Percentiles rank a stretch among this genome's conserved stretches.
Evolutionary conservation across 2,113 vertebrate species (phyloP).

Genomic region (Scatophagus argus): DNA sequence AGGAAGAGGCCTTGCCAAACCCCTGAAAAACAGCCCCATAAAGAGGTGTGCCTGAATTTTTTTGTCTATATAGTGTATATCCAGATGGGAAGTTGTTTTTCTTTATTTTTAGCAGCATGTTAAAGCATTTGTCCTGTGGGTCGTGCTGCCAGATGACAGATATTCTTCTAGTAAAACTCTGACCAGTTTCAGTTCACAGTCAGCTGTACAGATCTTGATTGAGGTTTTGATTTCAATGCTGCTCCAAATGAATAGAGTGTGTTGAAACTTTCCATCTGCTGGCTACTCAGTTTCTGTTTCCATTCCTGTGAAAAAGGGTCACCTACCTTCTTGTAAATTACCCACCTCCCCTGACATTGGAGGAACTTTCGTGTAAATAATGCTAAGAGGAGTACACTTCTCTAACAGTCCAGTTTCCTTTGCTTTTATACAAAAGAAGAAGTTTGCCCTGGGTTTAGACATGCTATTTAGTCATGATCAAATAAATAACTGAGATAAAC

Average conservation of each 20-base stretch:
- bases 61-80: too few species aligned
- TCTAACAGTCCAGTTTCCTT: too few species aligned
- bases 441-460: too few species aligned
- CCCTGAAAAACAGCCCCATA: too few species aligned
- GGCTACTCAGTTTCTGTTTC: neutral
- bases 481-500: neutral
- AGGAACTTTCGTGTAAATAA: too few species aligned
- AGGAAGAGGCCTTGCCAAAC: too few species aligned
- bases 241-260: neutral
- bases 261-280: neutral
- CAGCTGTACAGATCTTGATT: neutral
- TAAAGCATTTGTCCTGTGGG: constrained; percentile 29
- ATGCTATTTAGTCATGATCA: neutral
- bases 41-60: too few species aligned
- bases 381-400: too few species aligned
- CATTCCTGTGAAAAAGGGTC: neutral
- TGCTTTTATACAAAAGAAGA: too few species aligned
- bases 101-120: neutral
- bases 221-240: neutral
- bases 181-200: neutral
- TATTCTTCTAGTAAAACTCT: neutral
- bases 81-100: too few species aligned
- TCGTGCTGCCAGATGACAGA: constrained; percentile 14
- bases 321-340: too few species aligned
- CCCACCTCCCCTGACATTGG: too few species aligned